phyloP scores from a whole-genome alignment of 2,797 vertebrate genomes.

The Petrocephalus sullivani region DNA sequence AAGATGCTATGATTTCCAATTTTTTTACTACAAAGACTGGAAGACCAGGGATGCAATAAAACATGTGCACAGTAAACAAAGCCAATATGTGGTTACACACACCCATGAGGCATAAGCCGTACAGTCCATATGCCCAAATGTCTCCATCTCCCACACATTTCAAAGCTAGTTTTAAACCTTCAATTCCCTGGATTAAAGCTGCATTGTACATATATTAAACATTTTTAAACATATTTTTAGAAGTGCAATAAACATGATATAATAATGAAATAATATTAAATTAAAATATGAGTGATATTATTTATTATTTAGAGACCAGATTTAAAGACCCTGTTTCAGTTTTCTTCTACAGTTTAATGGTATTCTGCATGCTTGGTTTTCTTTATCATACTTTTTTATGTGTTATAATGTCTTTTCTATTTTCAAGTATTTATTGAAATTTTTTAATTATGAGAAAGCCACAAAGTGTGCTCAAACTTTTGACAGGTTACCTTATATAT shows the following conservation, averaged over 20 bases:
- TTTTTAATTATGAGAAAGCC: neutral
- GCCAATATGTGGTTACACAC: neutral
- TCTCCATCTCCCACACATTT: neutral
- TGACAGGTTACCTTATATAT: neutral
- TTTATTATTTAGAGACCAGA: neutral
- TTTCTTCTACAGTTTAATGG: neutral
- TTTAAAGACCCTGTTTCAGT: neutral
- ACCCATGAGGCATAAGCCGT: neutral
- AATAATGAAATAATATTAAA: neutral
- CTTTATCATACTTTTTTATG: neutral
- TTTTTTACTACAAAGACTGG: neutral
- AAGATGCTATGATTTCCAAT: neutral
- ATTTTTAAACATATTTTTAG: too few relatives aligned
- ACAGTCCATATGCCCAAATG: neutral
- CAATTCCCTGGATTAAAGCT: neutral
- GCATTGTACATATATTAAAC: neutral
- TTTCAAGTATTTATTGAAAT: neutral
- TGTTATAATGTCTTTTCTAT: neutral
- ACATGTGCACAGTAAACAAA: constrained; percentile 1
- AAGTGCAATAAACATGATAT: neutral
- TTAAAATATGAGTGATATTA: neutral
- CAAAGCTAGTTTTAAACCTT: neutral
- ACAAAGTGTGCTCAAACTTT: neutral
- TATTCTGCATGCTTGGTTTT: neutral
- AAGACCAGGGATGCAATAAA: neutral